A percentile compares a stretch with the other conserved stretches of the same genome.
Conservation (phyloP, 2,888 invertebrate genomes). For the Tetragonula carbonaria region DNA sequence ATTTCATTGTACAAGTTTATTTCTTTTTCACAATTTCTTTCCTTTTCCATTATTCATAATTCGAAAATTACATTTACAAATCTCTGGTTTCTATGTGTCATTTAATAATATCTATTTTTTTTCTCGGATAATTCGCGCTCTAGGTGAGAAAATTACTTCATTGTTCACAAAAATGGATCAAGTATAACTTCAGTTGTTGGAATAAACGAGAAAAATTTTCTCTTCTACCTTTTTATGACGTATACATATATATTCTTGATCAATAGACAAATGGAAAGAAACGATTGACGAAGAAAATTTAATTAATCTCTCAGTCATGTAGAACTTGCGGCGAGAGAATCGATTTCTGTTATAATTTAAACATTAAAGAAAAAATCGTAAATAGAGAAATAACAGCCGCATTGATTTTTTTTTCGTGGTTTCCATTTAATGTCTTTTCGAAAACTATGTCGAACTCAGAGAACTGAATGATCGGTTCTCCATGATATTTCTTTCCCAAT, state of each 20-base stretch:
- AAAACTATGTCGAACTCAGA: not conserved
- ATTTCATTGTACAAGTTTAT: not conserved
- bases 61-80: slow-evolving; percentile 25
- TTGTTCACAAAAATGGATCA: not conserved
- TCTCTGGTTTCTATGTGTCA: not conserved
- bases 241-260: not conserved
- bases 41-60: not conserved
- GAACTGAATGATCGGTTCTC: slow-evolving; percentile 5
- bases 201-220: not conserved
- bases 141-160: not conserved
- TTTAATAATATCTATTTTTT: not conserved
- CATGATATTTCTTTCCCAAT: slow-evolving; percentile 15
- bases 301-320: not conserved
- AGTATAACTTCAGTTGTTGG: not conserved
- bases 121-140: slow-evolving; percentile 8
- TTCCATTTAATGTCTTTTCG: slow-evolving; percentile 22
- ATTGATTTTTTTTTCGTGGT: not conserved
- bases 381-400: not conserved
- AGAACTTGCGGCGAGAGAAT: slow-evolving; percentile 1
- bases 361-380: not conserved
- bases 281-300: not conserved
- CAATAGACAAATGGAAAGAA: not conserved
- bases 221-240: not conserved
- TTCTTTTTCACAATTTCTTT: not conserved
- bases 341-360: not conserved